Conservation (phyloP, 2,113 vertebrate genomes). For the Clinocottus analis region DNA sequence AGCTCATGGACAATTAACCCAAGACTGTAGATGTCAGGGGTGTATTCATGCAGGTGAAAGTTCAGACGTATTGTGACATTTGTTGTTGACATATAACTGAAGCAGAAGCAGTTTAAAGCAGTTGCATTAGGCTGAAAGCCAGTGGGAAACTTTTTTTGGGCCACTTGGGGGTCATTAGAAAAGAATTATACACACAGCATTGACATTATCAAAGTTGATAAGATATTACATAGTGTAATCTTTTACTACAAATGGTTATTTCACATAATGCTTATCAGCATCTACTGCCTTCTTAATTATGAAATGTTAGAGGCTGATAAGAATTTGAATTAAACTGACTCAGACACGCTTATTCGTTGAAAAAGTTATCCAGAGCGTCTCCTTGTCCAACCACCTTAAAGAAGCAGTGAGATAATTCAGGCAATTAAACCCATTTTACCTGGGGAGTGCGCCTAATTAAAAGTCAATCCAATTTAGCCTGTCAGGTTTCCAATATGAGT, state of each 20-base stretch:
- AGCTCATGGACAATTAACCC: background rate
- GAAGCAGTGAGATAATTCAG: slow-evolving; percentile 54
- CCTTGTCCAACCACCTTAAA: slow-evolving; percentile 18
- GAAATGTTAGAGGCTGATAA: background rate
- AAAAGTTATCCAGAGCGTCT: slow-evolving; percentile 25
- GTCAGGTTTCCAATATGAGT: slow-evolving; percentile 57
- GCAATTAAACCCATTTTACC: slow-evolving; percentile 71
- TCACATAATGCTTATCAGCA: background rate
- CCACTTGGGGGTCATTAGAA: background rate
- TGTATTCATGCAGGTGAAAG: background rate
- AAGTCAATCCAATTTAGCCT: slow-evolving; percentile 70
- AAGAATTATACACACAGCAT: background rate
- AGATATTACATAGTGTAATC: background rate
- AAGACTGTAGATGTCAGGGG: background rate
- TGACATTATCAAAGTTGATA: background rate
- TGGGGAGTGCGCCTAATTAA: slow-evolving; percentile 69
- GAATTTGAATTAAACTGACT: slow-evolving; percentile 7
- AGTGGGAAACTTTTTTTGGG: background rate
- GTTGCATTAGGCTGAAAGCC: background rate
- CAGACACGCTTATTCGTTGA: slow-evolving; percentile 29
- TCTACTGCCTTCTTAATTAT: slow-evolving; percentile 3
- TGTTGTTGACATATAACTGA: too few species aligned
- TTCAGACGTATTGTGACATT: background rate
- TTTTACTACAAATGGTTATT: background rate
- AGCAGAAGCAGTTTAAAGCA: background rate